These are phyloP conservation scores for Venustaconcha ellipsiformis DNA, from an alignment of 1,140 invertebrate genomes.

Conservation along the genomic window DNA sequence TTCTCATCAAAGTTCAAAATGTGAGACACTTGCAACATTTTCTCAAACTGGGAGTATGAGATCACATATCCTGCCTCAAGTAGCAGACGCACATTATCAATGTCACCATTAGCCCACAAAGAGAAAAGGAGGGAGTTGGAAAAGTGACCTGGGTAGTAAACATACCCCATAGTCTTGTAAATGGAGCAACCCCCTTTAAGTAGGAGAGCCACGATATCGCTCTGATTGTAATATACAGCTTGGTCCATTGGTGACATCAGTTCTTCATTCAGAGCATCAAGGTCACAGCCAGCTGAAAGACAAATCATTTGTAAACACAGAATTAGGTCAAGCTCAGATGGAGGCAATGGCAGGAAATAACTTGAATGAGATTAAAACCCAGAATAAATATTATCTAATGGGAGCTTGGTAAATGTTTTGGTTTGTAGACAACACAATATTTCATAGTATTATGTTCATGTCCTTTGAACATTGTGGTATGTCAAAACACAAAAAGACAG, in stretches of 20 bases:
- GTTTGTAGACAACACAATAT: no score
- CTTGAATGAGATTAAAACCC: no score
- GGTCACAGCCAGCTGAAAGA: constrained; percentile 28
- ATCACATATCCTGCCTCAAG: constrained; percentile 25
- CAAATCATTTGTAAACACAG: not conserved
- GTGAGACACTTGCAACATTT: constrained; percentile 6
- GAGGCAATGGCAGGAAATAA: not conserved
- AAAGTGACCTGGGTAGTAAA: constrained; percentile 29
- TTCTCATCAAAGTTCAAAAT: constrained; percentile 19
- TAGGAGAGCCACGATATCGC: constrained; percentile 21
- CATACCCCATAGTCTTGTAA: constrained; percentile 26
- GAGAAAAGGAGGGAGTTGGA: constrained; percentile 32
- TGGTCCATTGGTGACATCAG: constrained; percentile 31
- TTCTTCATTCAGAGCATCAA: constrained; percentile 30
- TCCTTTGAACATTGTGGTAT: no score
- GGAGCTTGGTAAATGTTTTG: no score
- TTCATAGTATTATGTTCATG: no score
- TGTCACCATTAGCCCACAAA: constrained; percentile 19
- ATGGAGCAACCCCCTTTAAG: constrained; percentile 31
- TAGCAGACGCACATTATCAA: constrained; percentile 24
- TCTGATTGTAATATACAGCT: constrained; percentile 20
- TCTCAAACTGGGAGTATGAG: constrained; percentile 12
- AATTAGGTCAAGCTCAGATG: not conserved
- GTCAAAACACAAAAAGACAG: no score
- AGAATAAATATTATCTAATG: no score